phyloP scores from a whole-genome alignment of 2,113 vertebrate species.

The Thalassoma bifasciatum region DNA sequence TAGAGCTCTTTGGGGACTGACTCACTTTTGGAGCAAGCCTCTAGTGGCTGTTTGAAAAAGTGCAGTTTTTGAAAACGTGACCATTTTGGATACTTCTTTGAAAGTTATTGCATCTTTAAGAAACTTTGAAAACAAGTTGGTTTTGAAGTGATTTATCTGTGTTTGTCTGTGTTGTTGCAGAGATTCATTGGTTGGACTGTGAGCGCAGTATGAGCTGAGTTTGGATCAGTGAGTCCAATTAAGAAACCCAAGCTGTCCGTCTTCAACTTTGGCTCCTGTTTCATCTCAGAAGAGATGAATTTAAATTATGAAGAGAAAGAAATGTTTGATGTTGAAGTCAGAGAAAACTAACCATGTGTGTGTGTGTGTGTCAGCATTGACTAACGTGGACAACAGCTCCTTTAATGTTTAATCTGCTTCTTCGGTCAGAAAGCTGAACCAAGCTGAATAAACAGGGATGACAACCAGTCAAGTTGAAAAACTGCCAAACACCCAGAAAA shows the following conservation, averaged over 20 bases:
- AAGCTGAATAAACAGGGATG: background rate
- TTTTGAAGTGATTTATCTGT: too few relatives aligned
- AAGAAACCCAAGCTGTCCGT: background rate
- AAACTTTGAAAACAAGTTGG: too few relatives aligned
- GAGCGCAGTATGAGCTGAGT: too few relatives aligned
- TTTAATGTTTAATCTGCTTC: background rate
- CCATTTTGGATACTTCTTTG: too few relatives aligned
- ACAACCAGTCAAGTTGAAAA: constrained; percentile 46
- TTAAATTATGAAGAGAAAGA: background rate
- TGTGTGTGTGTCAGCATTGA: too few relatives aligned
- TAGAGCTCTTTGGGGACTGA: too few relatives aligned
- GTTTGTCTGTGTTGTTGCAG: too few relatives aligned
- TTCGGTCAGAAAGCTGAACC: constrained; percentile 16
- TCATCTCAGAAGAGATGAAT: background rate
- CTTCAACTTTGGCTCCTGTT: background rate
- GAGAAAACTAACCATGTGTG: background rate
- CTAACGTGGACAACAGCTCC: background rate
- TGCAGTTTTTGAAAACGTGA: too few relatives aligned
- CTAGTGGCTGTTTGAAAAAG: too few relatives aligned
- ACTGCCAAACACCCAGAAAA: constrained; percentile 31
- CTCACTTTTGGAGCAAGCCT: too few relatives aligned
- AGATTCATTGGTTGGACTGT: too few relatives aligned
- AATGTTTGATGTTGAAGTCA: background rate
- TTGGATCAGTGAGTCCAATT: background rate
- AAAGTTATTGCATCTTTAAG: too few relatives aligned